Evolutionary conservation across 2,888 invertebrate genomes (phyloP), one percentile per base, ranked within the genome.

Genomic region (Sminthurinus aureus): DNA sequence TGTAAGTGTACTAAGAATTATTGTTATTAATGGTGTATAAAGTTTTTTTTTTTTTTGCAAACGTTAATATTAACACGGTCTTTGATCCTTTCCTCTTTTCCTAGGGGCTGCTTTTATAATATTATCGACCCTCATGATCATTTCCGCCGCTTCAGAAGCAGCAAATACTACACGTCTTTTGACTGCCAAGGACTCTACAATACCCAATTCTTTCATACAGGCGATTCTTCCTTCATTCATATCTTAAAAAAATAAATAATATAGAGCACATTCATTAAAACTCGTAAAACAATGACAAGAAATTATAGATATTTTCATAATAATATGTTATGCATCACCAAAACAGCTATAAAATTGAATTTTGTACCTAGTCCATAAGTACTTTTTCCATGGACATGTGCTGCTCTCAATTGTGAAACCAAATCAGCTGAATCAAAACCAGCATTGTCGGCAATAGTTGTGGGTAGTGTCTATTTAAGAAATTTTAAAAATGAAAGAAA

Each of bases 81-180:
- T 95, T 89, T 95, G 94, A 91, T 98, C 98, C 85, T 95, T 95
- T 0, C 94, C 94, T 86, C 98, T 94, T 89, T 94, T 94, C 87
- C 97, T 93, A 12, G 97, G 97, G 52, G 97, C 97, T 13, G 97
- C 93, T 91, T 94, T 96, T 85, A 99, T 94, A 88, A 99, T 99
- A 91, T 98, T 95, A 91, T 99, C 99, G 0, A 99, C 99, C 82
- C 99, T 94, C 24, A 99, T 92, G 89, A 99, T 99, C 96, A 99
- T 98, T 92, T 99, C 99, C 0, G 99, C 98, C 0, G 99, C 99
- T 91, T 99, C 99, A 0, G 97, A 92, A 0, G 98, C 99, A 11
- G 98, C 97, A 85, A 97, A 90, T 82, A 99, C 91, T 78, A 99
- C 98, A 91, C 99, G 98, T 58, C 96, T 93, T 91, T 99, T 99